A percentile compares a stretch with the other conserved stretches of the same genome.
Evolutionary conservation across 2,113 vertebrate species (phyloP).

Genomic region (Beaufortia kweichowensis): DNA sequence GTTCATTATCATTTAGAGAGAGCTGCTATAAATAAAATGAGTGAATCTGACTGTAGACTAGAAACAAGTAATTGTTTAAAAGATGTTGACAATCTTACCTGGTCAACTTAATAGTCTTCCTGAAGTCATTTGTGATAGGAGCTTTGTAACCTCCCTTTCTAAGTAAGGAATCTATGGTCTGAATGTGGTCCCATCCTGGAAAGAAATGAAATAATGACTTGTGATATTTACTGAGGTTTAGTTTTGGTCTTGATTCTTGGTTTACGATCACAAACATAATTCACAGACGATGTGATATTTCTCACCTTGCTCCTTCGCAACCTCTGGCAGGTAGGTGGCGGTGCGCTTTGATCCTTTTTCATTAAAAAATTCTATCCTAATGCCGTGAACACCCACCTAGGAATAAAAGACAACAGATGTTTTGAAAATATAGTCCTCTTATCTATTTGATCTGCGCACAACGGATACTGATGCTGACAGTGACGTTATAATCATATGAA

Average conservation of each 20-base stretch:
- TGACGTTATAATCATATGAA: background rate
- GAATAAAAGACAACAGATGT: conserved; percentile 44
- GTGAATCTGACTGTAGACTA: no score
- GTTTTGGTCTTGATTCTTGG: no score
- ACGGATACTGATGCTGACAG: background rate
- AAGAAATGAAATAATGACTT: background rate
- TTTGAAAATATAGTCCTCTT: background rate
- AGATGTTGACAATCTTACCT: conserved; percentile 78
- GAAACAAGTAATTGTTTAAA: background rate
- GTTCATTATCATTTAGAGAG: no score
- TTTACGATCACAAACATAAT: no score
- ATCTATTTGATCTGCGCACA: background rate
- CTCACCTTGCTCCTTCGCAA: conserved; percentile 99
- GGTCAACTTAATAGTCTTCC: conserved; percentile 99
- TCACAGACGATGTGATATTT: background rate
- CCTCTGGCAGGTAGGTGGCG: conserved; percentile 99
- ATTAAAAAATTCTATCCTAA: conserved; percentile 99
- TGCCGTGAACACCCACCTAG: conserved; percentile 99
- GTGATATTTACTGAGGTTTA: background rate
- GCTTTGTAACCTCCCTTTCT: conserved; percentile 99
- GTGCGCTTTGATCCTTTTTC: conserved; percentile 99
- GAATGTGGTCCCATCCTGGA: conserved; percentile 99
- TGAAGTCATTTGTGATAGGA: conserved; percentile 99
- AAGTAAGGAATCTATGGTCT: conserved; percentile 99
- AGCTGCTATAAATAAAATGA: no score